Base-by-base conservation (phyloP, 2,113 vertebrate species). In the Plectropomus leopardus region DNA sequence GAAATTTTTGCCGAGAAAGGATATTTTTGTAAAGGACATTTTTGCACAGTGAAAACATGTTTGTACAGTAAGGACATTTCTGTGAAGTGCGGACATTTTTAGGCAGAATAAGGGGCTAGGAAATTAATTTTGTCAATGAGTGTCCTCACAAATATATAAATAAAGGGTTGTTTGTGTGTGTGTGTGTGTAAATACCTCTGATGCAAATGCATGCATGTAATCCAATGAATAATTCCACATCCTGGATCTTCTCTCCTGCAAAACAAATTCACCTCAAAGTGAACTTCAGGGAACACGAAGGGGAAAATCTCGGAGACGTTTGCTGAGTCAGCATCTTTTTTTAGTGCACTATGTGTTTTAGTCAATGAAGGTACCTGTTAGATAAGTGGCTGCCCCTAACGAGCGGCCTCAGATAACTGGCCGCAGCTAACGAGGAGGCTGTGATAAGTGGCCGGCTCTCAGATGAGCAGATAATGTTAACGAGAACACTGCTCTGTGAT, bases 341-440 rank as follows among this genome's bases (percentile, higher is more conserved):
- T n/a, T n/a, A n/a, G n/a, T n/a, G n/a, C n/a, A 64, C 7, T 47
- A 10, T 1, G 8, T 23, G 57, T 74, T 65, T 65, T 3, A 65
- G 13, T 55, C 9, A 13, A 53, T 88, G 36, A n/a, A 28, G 0
- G 1, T 13, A 40, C 26, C 47, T 26, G 54, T 14, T 48, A 71
- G 80, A 72, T n/a, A 45, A 55, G 54, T 14, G 1, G 48, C 67
- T 50, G 36, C 53, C 6, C n/a, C 58, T 58, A 74, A 86, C 44
- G 48, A 78, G 80, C 28, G 30, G 15, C 59, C 72, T 53, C 42
- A 0, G 57, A 21, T 80, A 51, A 88, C 71, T 74, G 64, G 82
- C 77, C 72, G 87, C 42, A 0, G 54, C 66, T 80, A 72, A 30
- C 26, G 0, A 78, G 76, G 61, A 53, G 55, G 48, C 60, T 23